Evolutionary conservation across 2,888 invertebrate species (phyloP).

Genomic region (Laspeyria flexula): DNA sequence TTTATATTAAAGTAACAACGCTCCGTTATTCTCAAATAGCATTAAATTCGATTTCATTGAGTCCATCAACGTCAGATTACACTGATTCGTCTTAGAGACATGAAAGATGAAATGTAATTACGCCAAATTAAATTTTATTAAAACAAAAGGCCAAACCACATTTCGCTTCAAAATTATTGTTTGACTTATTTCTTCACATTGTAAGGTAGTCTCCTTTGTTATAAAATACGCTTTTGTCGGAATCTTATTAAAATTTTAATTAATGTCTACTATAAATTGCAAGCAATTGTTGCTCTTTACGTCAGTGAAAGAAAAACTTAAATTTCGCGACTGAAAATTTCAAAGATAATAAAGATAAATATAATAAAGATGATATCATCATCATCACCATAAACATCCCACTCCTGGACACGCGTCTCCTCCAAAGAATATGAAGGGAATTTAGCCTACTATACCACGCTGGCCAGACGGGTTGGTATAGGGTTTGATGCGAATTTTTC

Average conservation of each 20-base stretch:
- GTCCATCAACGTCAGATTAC: slow-evolving; percentile 28
- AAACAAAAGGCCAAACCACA: slow-evolving; percentile 61
- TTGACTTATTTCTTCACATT: slow-evolving; percentile 66
- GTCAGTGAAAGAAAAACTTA: slow-evolving; percentile 32
- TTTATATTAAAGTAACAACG: not conserved
- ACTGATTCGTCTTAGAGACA: slow-evolving; percentile 42
- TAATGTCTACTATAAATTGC: slow-evolving; percentile 65
- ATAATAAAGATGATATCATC: too few relatives aligned
- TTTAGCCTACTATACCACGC: too few relatives aligned
- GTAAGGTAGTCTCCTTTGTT: slow-evolving; percentile 61
- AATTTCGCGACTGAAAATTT: too few relatives aligned
- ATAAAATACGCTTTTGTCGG: slow-evolving; percentile 54
- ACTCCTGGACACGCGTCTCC: too few relatives aligned
- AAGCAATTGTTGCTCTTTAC: slow-evolving; percentile 51
- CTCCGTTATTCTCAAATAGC: too few relatives aligned
- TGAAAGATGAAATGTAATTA: slow-evolving; percentile 56
- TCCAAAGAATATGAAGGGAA: too few relatives aligned
- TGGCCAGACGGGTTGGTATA: too few relatives aligned
- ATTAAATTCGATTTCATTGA: slow-evolving; percentile 22
- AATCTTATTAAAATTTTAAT: slow-evolving; percentile 71
- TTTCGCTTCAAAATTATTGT: slow-evolving; percentile 61
- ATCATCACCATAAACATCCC: too few relatives aligned
- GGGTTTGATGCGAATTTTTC: too few relatives aligned
- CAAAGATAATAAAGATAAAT: too few relatives aligned
- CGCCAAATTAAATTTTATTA: slow-evolving; percentile 62